Evolutionary conservation across 2,888 invertebrate species (phyloP), one percentile per base, ranked within the genome.

Genomic region (Apocheima hispidaria): DNA sequence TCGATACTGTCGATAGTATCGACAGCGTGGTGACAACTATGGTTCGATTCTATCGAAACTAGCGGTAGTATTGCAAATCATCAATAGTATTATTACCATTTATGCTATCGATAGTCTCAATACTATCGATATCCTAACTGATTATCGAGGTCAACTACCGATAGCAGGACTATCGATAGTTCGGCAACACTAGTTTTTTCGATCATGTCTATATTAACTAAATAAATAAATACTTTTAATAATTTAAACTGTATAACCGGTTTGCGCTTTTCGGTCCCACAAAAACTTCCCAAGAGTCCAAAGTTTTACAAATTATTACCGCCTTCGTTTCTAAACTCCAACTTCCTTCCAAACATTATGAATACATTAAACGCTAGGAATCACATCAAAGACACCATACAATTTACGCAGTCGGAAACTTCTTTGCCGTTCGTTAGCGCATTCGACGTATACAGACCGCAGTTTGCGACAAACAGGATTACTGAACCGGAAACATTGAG

Each of bases 401-500:
- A 52, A 52, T 44, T 52, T 26, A 30, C 18, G 38, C 16, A 49
- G 49, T 26, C 46, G 20, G 33, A 28, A 50, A 60, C 36, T 26
- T 56, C 38, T 55, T 56, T 40, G 46, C 30, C 12, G 28, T 55
- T 63, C 46, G 44, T 53, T 48, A 35, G 18, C 30, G 23, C 30
- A 62, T 68, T 74, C 59, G 48, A 59, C 66, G 63, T 64, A 64
- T 38, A 30, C 41, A 65, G 33, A 40, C 63, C 62, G 67, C 68
- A 68, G 52, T 65, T 66, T 41, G 44, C 51, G 57, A 50, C 57
- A 68, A 66, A 53, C 46, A 57, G 53, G 68, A 46, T 69, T 68
- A 69, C 12, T 70, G 72, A 66, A 41, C 67, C 50, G 66, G 49
- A 66, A 69, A 60, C 61, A 63, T 61, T 54, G 67, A 65, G 71